These are phyloP conservation scores for Tetragnatha montana DNA, from an alignment of 2,888 invertebrate genomes.

Conservation along the genomic window DNA sequence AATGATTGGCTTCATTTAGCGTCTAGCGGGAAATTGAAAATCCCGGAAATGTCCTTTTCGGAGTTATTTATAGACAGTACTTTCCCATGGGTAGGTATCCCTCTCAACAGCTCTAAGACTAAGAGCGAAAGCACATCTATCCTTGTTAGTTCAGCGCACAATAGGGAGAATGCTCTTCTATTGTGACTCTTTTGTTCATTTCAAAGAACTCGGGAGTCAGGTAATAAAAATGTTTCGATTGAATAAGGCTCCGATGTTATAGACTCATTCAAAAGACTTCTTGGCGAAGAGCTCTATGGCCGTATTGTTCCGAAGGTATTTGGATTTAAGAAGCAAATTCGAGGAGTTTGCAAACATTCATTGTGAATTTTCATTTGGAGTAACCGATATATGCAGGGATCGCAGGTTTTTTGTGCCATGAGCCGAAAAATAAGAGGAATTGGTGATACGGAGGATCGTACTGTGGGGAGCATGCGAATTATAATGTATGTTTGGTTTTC, in stretches of 20 bases:
- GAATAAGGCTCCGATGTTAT: constrained; percentile 36
- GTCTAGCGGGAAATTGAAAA: constrained; percentile 49
- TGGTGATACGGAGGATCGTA: not conserved
- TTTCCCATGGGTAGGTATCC: constrained; percentile 35
- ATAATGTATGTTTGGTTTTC: constrained; percentile 13
- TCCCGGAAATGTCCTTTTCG: constrained; percentile 48
- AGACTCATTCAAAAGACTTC: constrained; percentile 5
- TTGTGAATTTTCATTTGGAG: constrained; percentile 18
- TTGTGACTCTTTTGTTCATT: constrained; percentile 36
- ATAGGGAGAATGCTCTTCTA: constrained; percentile 18
- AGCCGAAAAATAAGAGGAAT: not conserved
- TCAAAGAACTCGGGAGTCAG: constrained; percentile 34
- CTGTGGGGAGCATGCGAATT: not conserved
- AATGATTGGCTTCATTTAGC: constrained; percentile 56
- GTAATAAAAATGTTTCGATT: constrained; percentile 54
- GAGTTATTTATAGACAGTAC: constrained; percentile 52
- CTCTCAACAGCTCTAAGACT: constrained; percentile 36
- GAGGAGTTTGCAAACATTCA: constrained; percentile 35
- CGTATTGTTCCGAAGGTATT: constrained; percentile 28
- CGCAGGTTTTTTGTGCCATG: not conserved
- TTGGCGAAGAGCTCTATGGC: not conserved
- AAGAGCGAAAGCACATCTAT: constrained; percentile 40
- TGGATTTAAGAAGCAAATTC: constrained; percentile 35
- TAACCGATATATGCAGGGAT: not conserved
- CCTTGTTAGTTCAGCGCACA: constrained; percentile 59